Conservation (phyloP, 1,140 invertebrate genomes). For the Heliconius hewitsoni region DNA sequence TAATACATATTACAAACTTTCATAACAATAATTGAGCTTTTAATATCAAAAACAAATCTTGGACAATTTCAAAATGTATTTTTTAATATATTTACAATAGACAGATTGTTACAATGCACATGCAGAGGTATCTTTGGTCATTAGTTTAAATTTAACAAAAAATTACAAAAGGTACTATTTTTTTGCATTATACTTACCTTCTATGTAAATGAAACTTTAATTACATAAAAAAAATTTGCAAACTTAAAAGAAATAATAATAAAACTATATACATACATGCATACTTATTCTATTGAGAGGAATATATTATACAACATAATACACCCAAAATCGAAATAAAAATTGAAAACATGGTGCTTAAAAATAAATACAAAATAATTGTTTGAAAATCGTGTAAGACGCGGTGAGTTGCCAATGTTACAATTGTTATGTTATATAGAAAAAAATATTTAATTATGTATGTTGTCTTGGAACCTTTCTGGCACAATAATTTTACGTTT, state of each 20-base stretch:
- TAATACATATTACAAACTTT: background rate
- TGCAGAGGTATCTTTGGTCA: conserved; percentile 15
- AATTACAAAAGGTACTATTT: background rate
- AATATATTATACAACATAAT: conserved; percentile 8
- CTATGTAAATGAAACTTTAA: background rate
- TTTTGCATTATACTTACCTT: conserved; percentile 7
- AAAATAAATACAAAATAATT: background rate
- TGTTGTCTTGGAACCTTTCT: no score
- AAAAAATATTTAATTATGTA: no score
- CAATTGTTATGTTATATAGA: no score
- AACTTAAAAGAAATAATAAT: background rate
- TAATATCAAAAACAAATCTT: background rate
- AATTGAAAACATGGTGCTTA: conserved; percentile 1
- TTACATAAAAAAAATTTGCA: background rate
- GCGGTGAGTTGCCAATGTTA: background rate
- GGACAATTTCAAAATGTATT: background rate
- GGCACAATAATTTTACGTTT: no score
- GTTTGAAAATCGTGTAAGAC: background rate
- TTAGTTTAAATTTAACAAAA: conserved; percentile 6
- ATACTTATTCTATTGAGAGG: conserved; percentile 5
- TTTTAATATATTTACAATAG: background rate
- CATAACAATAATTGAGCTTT: conserved; percentile 7
- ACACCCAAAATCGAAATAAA: background rate
- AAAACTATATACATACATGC: conserved; percentile 14
- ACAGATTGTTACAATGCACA: conserved; percentile 9